Conservation (phyloP, 2,888 invertebrate genomes). For the Smittia sp. region DNA sequence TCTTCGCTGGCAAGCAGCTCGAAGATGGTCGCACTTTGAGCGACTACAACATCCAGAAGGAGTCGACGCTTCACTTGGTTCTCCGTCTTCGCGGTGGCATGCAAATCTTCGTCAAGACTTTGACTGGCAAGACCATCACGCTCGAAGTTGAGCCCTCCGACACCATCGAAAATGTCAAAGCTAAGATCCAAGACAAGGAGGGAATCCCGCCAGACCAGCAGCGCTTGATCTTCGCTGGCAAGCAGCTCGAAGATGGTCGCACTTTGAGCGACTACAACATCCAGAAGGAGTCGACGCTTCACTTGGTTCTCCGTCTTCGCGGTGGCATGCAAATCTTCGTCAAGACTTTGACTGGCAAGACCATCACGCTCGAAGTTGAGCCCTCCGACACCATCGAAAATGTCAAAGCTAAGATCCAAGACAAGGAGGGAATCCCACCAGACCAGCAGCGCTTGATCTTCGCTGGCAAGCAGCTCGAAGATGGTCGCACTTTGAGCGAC, state of each 20-base stretch:
- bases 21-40: conserved; percentile 18
- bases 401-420: conserved; percentile 15
- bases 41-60: conserved; percentile 17
- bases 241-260: conserved; percentile 12
- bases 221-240: conserved; percentile 11
- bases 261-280: conserved; percentile 16
- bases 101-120: conserved; percentile 23
- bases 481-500: conserved; percentile 18
- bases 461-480: conserved; percentile 12
- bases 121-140: conserved; percentile 24
- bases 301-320: conserved; percentile 20
- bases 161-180: conserved; percentile 20
- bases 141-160: conserved; percentile 8
- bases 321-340: conserved; percentile 15
- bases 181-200: conserved; percentile 12
- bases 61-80: conserved; percentile 12
- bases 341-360: conserved; percentile 16
- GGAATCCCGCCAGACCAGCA: conserved; percentile 19
- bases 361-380: conserved; percentile 7
- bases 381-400: conserved; percentile 15
- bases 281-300: conserved; percentile 7
- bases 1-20: conserved; percentile 5
- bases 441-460: conserved; percentile 20
- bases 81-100: conserved; percentile 16
- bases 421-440: conserved; percentile 13